Conservation (phyloP, 23 tunicate species). For the Botrylloides violaceus region DNA sequence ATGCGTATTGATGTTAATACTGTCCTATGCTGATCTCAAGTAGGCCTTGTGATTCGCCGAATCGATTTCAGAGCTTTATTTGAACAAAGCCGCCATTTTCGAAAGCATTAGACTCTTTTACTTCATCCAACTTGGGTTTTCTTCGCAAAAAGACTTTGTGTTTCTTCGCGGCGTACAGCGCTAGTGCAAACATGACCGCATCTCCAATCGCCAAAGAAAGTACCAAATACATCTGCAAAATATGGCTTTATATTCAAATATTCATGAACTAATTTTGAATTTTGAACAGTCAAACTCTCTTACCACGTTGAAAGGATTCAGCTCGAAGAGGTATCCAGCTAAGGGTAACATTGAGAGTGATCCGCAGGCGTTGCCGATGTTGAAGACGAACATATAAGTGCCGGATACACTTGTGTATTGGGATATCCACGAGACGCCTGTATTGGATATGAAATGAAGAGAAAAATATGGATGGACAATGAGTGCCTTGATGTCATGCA, state of each 20-base stretch:
- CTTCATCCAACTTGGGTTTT: background rate
- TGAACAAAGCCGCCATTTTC: too few species aligned
- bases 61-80: too few species aligned
- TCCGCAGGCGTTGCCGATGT: slow-evolving; percentile 81
- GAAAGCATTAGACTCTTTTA: too few species aligned
- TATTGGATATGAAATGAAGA: background rate
- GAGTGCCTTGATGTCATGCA: background rate
- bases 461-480: background rate
- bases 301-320: slow-evolving; percentile 64
- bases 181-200: background rate
- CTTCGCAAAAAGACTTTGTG: background rate
- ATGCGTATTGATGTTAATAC: too few species aligned
- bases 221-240: slow-evolving; percentile 23
- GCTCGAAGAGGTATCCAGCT: slow-evolving; percentile 67
- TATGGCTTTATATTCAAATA: background rate
- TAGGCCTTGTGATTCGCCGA: too few species aligned
- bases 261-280: background rate
- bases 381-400: slow-evolving; percentile 81
- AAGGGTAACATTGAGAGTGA: slow-evolving; percentile 57
- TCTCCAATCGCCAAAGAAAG: slow-evolving; percentile 1
- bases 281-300: too few species aligned
- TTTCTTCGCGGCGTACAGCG: slow-evolving; percentile 13
- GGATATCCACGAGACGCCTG: slow-evolving; percentile 76
- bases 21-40: too few species aligned
- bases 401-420: slow-evolving; percentile 72